A percentile compares a stretch with the other conserved stretches of the same genome.
Evolutionary conservation across 2,797 vertebrate genomes (phyloP).

Genomic region (Tadarida brasiliensis): DNA sequence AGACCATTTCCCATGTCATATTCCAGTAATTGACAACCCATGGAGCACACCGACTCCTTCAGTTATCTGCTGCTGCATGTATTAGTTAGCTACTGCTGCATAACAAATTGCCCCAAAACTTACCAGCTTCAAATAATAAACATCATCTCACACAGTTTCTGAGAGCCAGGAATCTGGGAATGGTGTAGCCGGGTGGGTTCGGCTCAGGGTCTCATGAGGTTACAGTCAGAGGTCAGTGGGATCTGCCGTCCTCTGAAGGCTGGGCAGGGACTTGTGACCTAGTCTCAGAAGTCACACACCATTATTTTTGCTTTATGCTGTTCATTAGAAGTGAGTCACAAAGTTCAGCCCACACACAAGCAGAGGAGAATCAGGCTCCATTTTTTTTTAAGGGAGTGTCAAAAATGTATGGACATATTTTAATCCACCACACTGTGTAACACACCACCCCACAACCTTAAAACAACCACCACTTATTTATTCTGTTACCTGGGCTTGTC

Average conservation of each 20-base stretch:
- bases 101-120: background rate
- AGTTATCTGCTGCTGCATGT: background rate
- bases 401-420: background rate
- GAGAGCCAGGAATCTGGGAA: background rate
- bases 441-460: background rate
- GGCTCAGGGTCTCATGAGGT: background rate
- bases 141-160: background rate
- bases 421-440: background rate
- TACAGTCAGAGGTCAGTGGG: background rate
- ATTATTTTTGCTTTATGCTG: background rate
- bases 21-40: background rate
- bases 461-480: background rate
- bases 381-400: background rate
- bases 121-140: background rate
- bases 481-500: background rate
- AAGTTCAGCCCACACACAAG: background rate
- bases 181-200: background rate
- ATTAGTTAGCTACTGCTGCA: background rate
- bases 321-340: background rate
- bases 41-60: background rate
- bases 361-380: background rate
- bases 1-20: background rate
- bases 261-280: background rate
- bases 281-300: background rate
- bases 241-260: background rate